Base-by-base conservation (phyloP, 2,113 vertebrate species). In the Aphelocoma coerulescens region DNA sequence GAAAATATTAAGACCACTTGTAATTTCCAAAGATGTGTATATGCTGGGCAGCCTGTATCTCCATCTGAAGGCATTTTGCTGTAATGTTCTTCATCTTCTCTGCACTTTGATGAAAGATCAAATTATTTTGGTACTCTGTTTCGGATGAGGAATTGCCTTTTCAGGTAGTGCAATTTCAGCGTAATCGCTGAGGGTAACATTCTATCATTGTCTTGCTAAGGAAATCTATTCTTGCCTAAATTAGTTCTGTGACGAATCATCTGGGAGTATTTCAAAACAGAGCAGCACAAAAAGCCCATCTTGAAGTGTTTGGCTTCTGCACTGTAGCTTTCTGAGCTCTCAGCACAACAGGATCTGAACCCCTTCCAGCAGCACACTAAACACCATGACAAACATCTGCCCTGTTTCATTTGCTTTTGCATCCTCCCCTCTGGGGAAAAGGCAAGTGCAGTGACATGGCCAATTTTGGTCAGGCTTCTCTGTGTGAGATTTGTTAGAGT, bases 221-320 rank as follows among this genome's bases (percentile, higher is more conserved):
- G 95, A 92, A 84, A 69, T 59, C 89, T 92, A 26, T 92, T 95
- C 52, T 92, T 97, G 61, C 68, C 85, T 72, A 74, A 90, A 89
- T 96, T 97, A 94, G 91, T 97, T 96, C 68, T 62, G 49, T 85
- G 59, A 93, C 23, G 48, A 78, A 73, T 97, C 91, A 92, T 81
- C 93, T 84, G 93, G 88, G 97, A 96, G 61, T 59, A 65, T 91
- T 97, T 97, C 88, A 92, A 94, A 97, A 94, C 94, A 96, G 91
- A 95, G 65, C 51, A 85, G 85, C 6, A 24, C 81, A 48, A 96
- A 97, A 97, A 96, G 88, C 90, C 95, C 79, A 78, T 92, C 71
- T 17, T 81, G 88, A 92, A 96, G 85, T 35, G 46, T 94, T 94
- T 96, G 94, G 79, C 89, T 96, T 79, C 37, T 66, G 22, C 41